Evolutionary conservation across 2,888 invertebrate species (phyloP), one percentile per base, ranked within the genome.

Genomic region (Callinectes sapidus): DNA sequence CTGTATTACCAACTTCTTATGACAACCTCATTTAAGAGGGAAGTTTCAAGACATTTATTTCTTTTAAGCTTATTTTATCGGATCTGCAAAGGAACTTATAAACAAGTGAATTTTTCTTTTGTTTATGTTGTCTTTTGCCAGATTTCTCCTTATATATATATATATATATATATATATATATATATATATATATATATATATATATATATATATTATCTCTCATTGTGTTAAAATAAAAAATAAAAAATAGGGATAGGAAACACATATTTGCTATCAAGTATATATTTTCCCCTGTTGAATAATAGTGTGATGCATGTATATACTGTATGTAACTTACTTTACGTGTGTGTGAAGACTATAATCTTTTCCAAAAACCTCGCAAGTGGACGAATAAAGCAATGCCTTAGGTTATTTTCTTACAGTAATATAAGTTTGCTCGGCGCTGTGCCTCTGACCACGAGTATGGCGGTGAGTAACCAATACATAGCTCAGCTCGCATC

Each of bases 401-500:
- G 6, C 13, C 28, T 71, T 71, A 71, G n/a, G 28, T 71, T 71
- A 28, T 28, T 71, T 71, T 71, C 28, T 71, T n/a, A 71, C 28
- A 71, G 28, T 71, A 71, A 71, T 89, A 93, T 16, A 35, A 16
- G 35, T 77, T 90, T 1, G 93, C 77, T 14, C 93, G 88, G 1
- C 55, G 35, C 48, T 28, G n/a, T 10, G 93, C 66, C 66, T 93
- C 55, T 23, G 54, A 48, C 93, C 93, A 93, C 10, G 91, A 89
- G 89, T 91, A 93, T 1, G 66, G 85, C 14, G 93, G 93, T 14
- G 87, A 16, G 39, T 91, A 93, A 2, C 89, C 89, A 13, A 89
- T 55, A 32, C 86, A 86, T 8, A 93, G 86, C n/a, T 91, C 91
- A 18, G 93, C 93, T 39, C 93, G 77, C 89, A 91, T 89, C 39